Base-by-base conservation (phyloP, 2,888 invertebrate species). In the Orthonychiurus folsomi region DNA sequence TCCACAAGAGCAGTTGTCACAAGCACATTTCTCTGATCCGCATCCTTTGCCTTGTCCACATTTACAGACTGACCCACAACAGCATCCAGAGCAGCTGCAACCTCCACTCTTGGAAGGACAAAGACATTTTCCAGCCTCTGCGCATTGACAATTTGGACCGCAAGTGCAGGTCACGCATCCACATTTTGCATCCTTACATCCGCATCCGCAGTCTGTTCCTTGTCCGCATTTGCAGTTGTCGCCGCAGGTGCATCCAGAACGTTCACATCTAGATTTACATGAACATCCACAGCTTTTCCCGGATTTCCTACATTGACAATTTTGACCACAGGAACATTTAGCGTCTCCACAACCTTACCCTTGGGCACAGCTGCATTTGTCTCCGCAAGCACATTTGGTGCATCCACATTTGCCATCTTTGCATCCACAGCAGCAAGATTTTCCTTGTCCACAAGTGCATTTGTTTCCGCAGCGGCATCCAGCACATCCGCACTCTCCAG, bases 211-310 rank as follows among this genome's bases (percentile, higher is more conserved):
- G 26, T 18, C 9, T 26, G 48, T 26, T n/a, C 50, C 47, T 5
- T n/a, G 18, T 15, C 3, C 15, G 75, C 83, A 83, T 24, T 80
- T 79, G 77, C 83, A 83, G 73, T 75, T 20, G 3, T 12, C 50
- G 9, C 12, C 28, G 28, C 56, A 56, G 56, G 18, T 15, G 3
- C 56, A 26, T n/a, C 27, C 37, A 37, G 15, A 37, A 37, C 37
- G 15, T 9, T 37, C 37, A 37, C 37, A 37, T 37, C 37, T 15
- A 37, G 37, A 37, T 37, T 37, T 37, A 9, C 37, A 5, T 9
- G 37, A 37, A 37, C 37, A 37, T 37, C 15, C 15, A 15, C 37
- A 37, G 37, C 37, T 9, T 37, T 37, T 37, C 15, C 15, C 37
- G 37, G 37, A 37, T 9, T 37, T 37, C 15, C 37, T 15, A 37